Base-by-base conservation (phyloP, 2,797 vertebrate genomes). In the Gallinago solitaria region DNA sequence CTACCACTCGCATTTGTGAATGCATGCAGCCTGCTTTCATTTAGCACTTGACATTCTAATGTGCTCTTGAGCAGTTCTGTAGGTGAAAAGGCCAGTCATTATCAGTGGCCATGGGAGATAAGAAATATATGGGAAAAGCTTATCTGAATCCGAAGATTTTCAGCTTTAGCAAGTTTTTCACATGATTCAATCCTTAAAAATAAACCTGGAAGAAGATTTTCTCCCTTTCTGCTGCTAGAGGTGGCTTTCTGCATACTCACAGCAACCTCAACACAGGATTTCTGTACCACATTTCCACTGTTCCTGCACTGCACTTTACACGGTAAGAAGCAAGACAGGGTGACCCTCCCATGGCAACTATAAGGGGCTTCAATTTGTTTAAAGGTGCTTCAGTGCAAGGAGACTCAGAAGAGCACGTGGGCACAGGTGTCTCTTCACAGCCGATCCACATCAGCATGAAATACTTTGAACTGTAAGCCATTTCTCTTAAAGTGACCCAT, bases 61-160 rank as follows among this genome's bases (percentile, higher is more conserved):
- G 67, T 61, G 65, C 71, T 80, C 73, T 85, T 32, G 69, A 96
- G 88, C 73, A 89, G 78, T 59, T 90, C 65, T 3, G 12, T 64
- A 87, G 91, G 88, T 91, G 90, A 94, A 91, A 93, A 84, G 79
- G 89, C 37, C 87, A 87, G 39, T 76, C 91, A 79, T 93, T 94
- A 94, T 82, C 95, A 96, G 94, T 75, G 85, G 85, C 64, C 65
- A 51, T 0, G 10, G 43, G 37, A 96, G 91, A 96, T 86, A 96
- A 93, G 85, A 93, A 95, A 93, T 87, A 76, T 25, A 61, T 54
- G 54, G 61, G 57, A 78, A 89, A 94, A 95, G 76, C 88, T 83
- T 85, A 94, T 94, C 75, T 94, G 74, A 92, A 92, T 81, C 56
- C 4, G 0, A 92, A 90, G 89, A 86, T 77, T 93, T 95, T 87